phyloP scores from a whole-genome alignment of 2,797 vertebrate species.

The Acipenser oxyrinchus region DNA sequence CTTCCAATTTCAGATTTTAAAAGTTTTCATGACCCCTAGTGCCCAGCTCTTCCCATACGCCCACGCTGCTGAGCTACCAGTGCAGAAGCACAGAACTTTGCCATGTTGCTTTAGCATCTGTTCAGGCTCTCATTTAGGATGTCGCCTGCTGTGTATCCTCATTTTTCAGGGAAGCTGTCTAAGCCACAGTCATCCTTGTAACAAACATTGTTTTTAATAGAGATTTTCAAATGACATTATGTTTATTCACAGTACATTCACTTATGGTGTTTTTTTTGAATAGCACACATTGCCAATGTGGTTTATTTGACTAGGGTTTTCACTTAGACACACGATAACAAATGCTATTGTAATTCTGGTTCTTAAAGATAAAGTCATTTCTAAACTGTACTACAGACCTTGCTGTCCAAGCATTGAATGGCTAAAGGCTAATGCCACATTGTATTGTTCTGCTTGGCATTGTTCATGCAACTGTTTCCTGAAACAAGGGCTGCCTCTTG shows the following conservation, averaged over 20 bases:
- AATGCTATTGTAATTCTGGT: no score
- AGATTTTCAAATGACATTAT: background rate
- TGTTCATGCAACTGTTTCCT: background rate
- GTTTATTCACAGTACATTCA: background rate
- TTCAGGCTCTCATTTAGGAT: background rate
- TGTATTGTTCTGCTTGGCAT: background rate
- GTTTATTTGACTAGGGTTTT: no score
- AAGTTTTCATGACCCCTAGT: no score
- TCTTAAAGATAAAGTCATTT: no score
- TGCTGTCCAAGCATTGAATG: no score
- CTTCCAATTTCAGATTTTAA: no score
- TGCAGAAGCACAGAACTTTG: background rate
- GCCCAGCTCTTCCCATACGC: no score
- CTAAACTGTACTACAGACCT: no score
- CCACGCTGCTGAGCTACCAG: background rate
- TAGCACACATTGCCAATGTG: no score
- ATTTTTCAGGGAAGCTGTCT: background rate
- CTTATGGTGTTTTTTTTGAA: no score
- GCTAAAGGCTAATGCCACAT: no score
- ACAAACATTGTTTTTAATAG: background rate
- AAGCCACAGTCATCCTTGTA: background rate
- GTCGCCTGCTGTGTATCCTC: background rate
- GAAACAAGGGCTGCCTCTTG: background rate
- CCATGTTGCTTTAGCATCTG: conserved; percentile 1
- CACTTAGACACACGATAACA: no score